These are phyloP conservation scores for Epinephelus awoara DNA, from an alignment of 2,797 vertebrate species.

Conservation along the genomic window DNA sequence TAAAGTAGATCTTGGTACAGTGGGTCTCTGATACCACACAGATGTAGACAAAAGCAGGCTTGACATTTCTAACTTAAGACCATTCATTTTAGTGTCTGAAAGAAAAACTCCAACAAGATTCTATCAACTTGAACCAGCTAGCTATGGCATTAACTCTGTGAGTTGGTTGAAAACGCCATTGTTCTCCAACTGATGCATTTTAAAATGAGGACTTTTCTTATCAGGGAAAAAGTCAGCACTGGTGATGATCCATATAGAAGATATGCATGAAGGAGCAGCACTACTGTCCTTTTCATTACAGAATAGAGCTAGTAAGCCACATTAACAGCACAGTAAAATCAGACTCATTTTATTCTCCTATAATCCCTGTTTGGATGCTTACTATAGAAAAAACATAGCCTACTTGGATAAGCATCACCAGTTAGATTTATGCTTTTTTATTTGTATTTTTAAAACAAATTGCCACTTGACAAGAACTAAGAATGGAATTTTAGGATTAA, in stretches of 20 bases:
- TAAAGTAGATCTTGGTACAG: too few relatives aligned
- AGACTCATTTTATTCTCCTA: background rate
- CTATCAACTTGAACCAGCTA: too few relatives aligned
- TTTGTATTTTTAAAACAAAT: background rate
- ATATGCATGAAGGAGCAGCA: background rate
- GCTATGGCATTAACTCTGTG: too few relatives aligned
- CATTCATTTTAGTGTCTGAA: too few relatives aligned
- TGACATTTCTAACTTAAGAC: too few relatives aligned
- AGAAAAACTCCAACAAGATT: too few relatives aligned
- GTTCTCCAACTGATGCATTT: too few relatives aligned
- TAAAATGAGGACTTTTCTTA: background rate
- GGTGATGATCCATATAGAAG: background rate
- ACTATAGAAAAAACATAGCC: background rate
- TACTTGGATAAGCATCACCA: slow-evolving; percentile 2
- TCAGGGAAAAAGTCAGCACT: too few relatives aligned
- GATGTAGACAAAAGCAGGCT: too few relatives aligned
- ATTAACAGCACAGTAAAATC: background rate
- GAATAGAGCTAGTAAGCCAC: background rate
- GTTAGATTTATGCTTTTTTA: background rate
- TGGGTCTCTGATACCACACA: too few relatives aligned
- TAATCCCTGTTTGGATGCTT: background rate
- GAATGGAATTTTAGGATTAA: slow-evolving; percentile 9
- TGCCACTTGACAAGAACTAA: background rate
- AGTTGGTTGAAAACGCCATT: too few relatives aligned
- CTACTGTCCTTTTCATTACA: background rate